Conservation (phyloP, 2,888 invertebrate genomes). For the Xanthia icteritia region DNA sequence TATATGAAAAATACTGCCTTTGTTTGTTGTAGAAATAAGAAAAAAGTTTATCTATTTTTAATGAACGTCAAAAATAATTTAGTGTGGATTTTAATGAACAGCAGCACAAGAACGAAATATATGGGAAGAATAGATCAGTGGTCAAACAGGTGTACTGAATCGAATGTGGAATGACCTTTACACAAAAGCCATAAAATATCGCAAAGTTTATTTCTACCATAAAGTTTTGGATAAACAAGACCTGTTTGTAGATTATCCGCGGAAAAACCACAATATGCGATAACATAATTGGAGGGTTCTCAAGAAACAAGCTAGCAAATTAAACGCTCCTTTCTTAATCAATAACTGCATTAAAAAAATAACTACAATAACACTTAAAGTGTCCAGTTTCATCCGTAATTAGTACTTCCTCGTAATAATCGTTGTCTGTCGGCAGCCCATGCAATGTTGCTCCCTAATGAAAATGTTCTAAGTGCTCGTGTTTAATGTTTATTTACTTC, state of each 20-base stretch:
- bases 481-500: constrained; percentile 88
- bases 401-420: constrained; percentile 87
- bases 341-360: constrained; percentile 34
- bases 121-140: neutral
- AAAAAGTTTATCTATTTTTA: neutral
- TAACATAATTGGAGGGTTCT: neutral
- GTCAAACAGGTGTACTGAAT: too few species aligned
- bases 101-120: neutral
- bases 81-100: neutral
- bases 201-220: neutral
- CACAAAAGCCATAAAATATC: neutral
- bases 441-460: constrained; percentile 87
- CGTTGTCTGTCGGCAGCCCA: constrained; percentile 81
- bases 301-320: neutral
- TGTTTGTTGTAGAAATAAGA: neutral
- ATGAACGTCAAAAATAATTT: too few species aligned
- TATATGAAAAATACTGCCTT: constrained; percentile 8
- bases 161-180: too few species aligned
- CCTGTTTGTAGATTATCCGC: neutral
- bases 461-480: constrained; percentile 87
- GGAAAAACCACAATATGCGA: neutral
- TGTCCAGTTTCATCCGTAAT: constrained; percentile 75
- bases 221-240: neutral
- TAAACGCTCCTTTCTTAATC: neutral
- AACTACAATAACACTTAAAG: constrained; percentile 43